A percentile compares a stretch with the other conserved stretches of the same genome.
Conservation (phyloP, 2,113 vertebrate genomes). For the Melospiza melodia region DNA sequence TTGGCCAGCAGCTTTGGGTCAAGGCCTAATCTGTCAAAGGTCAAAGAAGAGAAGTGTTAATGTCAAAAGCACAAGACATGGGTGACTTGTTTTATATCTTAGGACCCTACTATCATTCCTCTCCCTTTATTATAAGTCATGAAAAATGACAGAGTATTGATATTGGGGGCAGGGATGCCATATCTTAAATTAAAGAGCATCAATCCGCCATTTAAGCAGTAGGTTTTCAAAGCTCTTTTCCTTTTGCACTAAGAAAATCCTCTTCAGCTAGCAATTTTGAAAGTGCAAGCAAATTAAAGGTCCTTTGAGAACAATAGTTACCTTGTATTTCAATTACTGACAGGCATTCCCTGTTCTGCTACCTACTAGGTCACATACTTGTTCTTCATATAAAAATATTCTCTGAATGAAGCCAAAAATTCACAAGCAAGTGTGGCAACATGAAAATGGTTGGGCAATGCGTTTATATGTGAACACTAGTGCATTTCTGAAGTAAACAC, state of each 20-base stretch:
- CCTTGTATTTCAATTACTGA: background rate
- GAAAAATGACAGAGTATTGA: constrained; percentile 82
- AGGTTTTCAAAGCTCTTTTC: constrained; percentile 25
- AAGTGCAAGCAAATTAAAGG: constrained; percentile 12
- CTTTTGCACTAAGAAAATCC: constrained; percentile 6
- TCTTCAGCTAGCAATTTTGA: background rate
- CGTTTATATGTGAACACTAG: background rate
- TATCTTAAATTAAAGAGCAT: constrained; percentile 69
- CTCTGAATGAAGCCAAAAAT: constrained; percentile 28
- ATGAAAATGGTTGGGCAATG: background rate
- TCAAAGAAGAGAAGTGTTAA: constrained; percentile 78
- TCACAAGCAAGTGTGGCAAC: background rate
- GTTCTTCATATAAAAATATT: constrained; percentile 1
- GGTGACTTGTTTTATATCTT: constrained; percentile 72
- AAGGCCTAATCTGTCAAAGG: constrained; percentile 91
- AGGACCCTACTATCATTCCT: constrained; percentile 61
- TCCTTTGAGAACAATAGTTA: background rate
- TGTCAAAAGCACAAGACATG: constrained; percentile 72
- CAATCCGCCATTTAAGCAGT: constrained; percentile 55
- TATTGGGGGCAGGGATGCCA: constrained; percentile 69
- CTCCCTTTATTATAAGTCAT: constrained; percentile 71
- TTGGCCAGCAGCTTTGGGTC: constrained; percentile 96
- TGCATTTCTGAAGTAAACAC: constrained; percentile 16
- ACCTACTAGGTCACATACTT: background rate
- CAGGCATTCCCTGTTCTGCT: background rate